Conservation (phyloP, 2,113 vertebrate genomes). For the Tautogolabrus adspersus region DNA sequence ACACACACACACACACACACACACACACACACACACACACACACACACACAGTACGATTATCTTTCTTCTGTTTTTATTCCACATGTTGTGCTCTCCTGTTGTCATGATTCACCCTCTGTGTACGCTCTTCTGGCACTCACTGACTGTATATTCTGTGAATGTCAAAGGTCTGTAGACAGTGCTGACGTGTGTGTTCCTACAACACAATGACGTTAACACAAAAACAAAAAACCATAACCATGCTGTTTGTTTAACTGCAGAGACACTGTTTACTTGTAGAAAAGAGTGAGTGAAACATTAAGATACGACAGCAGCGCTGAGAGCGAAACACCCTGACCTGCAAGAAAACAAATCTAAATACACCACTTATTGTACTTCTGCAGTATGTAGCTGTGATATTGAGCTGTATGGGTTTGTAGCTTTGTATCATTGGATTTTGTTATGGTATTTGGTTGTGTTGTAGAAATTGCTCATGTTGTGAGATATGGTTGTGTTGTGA, state of each 20-base stretch:
- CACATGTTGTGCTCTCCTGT: slow-evolving; percentile 33
- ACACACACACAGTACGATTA: slow-evolving; percentile 3
- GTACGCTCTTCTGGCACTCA: slow-evolving; percentile 36
- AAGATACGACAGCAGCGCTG: background rate
- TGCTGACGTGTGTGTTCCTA: slow-evolving; percentile 33
- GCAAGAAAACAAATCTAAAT: too few relatives aligned
- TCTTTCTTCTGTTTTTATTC: slow-evolving; percentile 26
- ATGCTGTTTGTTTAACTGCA: background rate
- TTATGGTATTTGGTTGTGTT: too few relatives aligned
- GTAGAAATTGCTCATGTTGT: too few relatives aligned
- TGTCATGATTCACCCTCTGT: slow-evolving; percentile 43
- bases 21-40: background rate
- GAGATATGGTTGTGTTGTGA: too few relatives aligned
- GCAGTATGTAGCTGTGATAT: too few relatives aligned
- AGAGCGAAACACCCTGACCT: too few relatives aligned
- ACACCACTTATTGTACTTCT: too few relatives aligned
- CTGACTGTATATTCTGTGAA: slow-evolving; percentile 52
- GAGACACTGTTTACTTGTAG: background rate
- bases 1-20: too few relatives aligned
- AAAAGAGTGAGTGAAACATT: slow-evolving; percentile 1
- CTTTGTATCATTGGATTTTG: too few relatives aligned
- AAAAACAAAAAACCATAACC: slow-evolving; percentile 23
- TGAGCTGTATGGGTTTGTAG: too few relatives aligned
- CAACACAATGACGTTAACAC: background rate
- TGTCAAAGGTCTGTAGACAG: slow-evolving; percentile 51